A percentile compares a stretch with the other conserved stretches of the same genome.
Conservation (phyloP, 2,888 invertebrate species). For the Oscheius myriophilus region DNA sequence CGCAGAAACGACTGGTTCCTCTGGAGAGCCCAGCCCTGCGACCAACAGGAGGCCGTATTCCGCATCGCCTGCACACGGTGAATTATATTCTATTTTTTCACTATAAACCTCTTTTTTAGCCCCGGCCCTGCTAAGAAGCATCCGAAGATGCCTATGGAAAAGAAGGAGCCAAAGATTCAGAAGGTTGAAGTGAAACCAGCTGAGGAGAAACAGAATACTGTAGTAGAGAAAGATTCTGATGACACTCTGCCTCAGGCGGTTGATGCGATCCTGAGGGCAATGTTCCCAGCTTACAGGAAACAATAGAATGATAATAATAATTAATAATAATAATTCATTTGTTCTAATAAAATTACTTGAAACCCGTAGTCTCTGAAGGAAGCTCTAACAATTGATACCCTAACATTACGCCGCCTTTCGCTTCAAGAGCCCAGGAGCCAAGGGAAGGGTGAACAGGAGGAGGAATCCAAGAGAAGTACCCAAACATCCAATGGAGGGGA, state of each 20-base stretch:
- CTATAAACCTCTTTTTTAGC: neutral
- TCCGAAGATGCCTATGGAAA: constrained; percentile 24
- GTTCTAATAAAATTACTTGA: constrained; percentile 1
- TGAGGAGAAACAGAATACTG: neutral
- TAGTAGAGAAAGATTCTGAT: constrained; percentile 2
- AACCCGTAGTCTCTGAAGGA: too few species aligned
- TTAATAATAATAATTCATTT: neutral
- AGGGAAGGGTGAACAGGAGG: neutral
- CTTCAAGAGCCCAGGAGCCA: neutral
- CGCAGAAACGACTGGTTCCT: constrained; percentile 31
- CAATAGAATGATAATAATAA: neutral
- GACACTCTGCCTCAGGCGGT: constrained; percentile 12
- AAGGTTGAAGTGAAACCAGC: neutral
- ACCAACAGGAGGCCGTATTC: constrained; percentile 27
- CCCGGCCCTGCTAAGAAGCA: constrained; percentile 16
- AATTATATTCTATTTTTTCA: neutral
- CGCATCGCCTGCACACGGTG: constrained; percentile 16
- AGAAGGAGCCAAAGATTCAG: neutral
- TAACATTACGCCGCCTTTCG: constrained; percentile 10
- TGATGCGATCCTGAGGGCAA: constrained; percentile 23
- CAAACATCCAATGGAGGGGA: constrained; percentile 7
- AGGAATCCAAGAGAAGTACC: constrained; percentile 11
- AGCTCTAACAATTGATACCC: too few species aligned
- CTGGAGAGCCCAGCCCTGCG: constrained; percentile 29
- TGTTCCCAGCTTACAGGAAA: constrained; percentile 30